Percentiles rank a stretch among this genome's conserved stretches.
Evolutionary conservation across 1,140 invertebrate species (phyloP).

Genomic region (Paracyclopina nana): DNA sequence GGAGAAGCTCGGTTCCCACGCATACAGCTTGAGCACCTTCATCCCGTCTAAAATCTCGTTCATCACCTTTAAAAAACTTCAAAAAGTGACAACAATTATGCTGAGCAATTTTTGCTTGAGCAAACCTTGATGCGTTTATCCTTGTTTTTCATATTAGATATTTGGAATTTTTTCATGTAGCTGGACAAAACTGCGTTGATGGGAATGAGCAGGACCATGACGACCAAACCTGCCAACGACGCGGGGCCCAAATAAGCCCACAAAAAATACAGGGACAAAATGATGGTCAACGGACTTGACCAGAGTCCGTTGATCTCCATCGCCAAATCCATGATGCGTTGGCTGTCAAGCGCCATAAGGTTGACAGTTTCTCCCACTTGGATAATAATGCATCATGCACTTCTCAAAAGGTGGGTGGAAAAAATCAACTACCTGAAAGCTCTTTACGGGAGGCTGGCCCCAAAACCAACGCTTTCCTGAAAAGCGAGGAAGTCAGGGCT

Average conservation of each 20-base stretch:
- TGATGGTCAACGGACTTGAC: constrained; percentile 15
- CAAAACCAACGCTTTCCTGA: neutral
- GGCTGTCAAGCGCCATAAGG: constrained; percentile 19
- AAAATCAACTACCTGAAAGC: neutral
- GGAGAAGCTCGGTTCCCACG: constrained; percentile 62
- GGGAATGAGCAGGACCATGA: constrained; percentile 17
- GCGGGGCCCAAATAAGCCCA: constrained; percentile 12
- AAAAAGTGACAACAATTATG: too few species aligned
- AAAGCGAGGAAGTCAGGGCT: neutral
- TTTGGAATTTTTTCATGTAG: constrained; percentile 24
- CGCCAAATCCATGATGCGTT: constrained; percentile 17
- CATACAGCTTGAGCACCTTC: constrained; percentile 68
- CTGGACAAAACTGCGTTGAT: constrained; percentile 22
- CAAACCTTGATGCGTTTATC: constrained; percentile 5
- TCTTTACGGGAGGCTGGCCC: neutral
- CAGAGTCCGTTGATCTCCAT: constrained; percentile 4
- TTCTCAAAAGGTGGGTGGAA: too few species aligned
- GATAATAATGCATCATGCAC: neutral
- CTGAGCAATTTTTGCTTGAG: too few species aligned
- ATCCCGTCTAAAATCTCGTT: constrained; percentile 36
- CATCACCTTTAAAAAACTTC: too few species aligned
- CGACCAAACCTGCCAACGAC: constrained; percentile 10
- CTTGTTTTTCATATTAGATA: neutral
- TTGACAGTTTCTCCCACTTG: constrained; percentile 20
- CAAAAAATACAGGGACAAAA: constrained; percentile 13